phyloP scores from a whole-genome alignment of 2,113 vertebrate species.

The Erpornis zantholeuca region DNA sequence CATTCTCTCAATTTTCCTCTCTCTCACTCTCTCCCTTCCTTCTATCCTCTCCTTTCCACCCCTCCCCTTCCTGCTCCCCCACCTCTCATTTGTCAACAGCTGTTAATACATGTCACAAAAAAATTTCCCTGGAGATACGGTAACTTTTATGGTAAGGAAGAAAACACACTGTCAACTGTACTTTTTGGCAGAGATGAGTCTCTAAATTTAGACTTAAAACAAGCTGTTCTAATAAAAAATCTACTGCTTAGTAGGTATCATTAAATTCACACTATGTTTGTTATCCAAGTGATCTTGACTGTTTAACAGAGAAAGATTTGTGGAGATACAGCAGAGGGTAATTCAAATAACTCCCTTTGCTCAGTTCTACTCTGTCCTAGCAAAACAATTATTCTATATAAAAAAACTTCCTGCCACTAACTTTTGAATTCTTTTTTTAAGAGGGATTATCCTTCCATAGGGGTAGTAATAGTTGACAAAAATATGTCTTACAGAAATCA shows the following conservation, averaged over 20 bases:
- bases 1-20: background rate
- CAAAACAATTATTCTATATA: background rate
- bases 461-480: constrained; percentile 1
- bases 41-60: background rate
- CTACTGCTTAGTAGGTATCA: background rate
- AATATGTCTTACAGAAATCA: background rate
- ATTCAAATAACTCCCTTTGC: background rate
- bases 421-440: constrained; percentile 22
- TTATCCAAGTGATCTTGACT: background rate
- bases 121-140: background rate
- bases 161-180: background rate
- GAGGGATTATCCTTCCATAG: constrained; percentile 28
- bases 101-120: background rate
- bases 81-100: background rate
- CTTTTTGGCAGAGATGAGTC: background rate
- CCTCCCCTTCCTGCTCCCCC: background rate
- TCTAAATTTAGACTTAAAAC: background rate
- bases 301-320: background rate
- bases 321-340: background rate
- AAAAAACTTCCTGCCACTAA: constrained; percentile 27
- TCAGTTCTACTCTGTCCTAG: background rate
- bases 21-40: background rate
- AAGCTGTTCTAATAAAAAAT: background rate
- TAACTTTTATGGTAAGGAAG: background rate
- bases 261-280: background rate